phyloP scores from a whole-genome alignment of 1,140 invertebrate species.

The Calliphora vicina region DNA sequence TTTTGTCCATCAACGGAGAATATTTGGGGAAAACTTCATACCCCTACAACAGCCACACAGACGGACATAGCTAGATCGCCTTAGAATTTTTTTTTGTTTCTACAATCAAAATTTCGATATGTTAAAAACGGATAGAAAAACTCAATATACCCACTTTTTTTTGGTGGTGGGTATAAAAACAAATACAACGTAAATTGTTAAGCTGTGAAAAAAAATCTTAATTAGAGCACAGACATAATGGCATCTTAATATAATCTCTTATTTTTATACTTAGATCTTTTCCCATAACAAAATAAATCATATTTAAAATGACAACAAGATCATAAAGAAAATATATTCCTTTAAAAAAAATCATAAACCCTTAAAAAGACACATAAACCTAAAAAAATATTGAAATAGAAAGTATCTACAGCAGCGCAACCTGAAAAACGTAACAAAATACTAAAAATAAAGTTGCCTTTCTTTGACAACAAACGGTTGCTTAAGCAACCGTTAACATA shows the following conservation, averaged over 20 bases:
- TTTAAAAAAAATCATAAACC: no score
- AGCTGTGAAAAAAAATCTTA: background rate
- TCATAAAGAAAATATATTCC: background rate
- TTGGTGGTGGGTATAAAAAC: no score
- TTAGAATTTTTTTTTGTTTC: no score
- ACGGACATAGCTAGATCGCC: no score
- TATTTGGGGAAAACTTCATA: no score
- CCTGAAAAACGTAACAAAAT: background rate
- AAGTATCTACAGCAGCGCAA: background rate
- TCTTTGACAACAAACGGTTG: conserved; percentile 22
- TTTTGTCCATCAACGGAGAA: no score
- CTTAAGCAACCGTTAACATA: conserved; percentile 30
- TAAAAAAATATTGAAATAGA: background rate
- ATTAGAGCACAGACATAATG: conserved; percentile 31
- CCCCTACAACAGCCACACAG: no score
- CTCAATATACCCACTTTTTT: no score
- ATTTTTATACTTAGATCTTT: background rate
- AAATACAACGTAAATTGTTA: no score
- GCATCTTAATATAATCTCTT: conserved; percentile 12
- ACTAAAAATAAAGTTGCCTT: conserved; percentile 13
- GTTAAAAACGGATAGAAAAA: no score
- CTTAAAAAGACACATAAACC: background rate
- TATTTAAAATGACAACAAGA: background rate
- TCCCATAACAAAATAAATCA: background rate
- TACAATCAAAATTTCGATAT: no score